phyloP scores from a whole-genome alignment of 2,888 invertebrate species.

The Epistrophe grossulariae region DNA sequence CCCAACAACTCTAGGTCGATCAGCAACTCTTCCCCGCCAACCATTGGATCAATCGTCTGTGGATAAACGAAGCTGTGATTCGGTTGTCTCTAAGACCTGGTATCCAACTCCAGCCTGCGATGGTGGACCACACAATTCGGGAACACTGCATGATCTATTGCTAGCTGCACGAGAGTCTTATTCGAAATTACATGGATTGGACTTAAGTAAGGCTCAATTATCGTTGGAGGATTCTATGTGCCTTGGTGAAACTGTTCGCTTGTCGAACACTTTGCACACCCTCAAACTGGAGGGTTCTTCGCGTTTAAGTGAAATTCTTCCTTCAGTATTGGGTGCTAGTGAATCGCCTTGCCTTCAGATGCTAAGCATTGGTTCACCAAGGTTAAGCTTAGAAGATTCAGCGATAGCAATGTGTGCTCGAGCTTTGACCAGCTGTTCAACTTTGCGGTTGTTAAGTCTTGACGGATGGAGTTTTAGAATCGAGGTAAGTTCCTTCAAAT shows the following conservation, averaged over 20 bases:
- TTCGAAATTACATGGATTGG: conserved; percentile 85
- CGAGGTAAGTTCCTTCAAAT: conserved; percentile 83
- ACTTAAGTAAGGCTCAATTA: conserved; percentile 85
- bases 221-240: conserved; percentile 85
- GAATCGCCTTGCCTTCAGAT: conserved; percentile 85
- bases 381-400: conserved; percentile 85
- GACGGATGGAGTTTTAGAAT: conserved; percentile 86
- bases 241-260: conserved; percentile 85
- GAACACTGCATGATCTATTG: conserved; percentile 80
- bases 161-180: conserved; percentile 84
- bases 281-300: conserved; percentile 85
- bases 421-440: conserved; percentile 83
- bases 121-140: conserved; percentile 81
- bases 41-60: conserved; percentile 83
- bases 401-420: conserved; percentile 80
- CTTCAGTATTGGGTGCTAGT: conserved; percentile 85
- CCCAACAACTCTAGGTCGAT: conserved; percentile 84
- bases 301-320: conserved; percentile 85
- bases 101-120: conserved; percentile 85
- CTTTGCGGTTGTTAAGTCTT: conserved; percentile 84
- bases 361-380: conserved; percentile 85
- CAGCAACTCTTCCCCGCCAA: conserved; percentile 84
- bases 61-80: conserved; percentile 85
- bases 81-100: conserved; percentile 85
- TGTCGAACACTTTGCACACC: conserved; percentile 85